These are phyloP conservation scores for Periophthalmus magnuspinnatus DNA, from an alignment of 2,797 vertebrate species.

Conservation along the genomic window DNA sequence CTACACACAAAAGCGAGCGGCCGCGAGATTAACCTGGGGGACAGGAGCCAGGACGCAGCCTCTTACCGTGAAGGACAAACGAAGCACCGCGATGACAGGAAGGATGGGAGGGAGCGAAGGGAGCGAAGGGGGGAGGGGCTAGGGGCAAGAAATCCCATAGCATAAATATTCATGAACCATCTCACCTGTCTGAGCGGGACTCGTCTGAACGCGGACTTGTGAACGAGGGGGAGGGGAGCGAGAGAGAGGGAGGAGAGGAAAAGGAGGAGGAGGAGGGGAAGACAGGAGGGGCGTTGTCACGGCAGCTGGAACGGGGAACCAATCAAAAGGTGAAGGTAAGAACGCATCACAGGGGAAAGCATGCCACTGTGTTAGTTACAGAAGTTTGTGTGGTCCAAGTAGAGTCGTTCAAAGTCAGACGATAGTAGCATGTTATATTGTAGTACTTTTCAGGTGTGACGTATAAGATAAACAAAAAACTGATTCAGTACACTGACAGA, in stretches of 20 bases:
- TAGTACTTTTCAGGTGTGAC: not conserved
- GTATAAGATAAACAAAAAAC: too few relatives aligned
- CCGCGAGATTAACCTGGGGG: slow-evolving; percentile 75
- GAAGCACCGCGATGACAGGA: slow-evolving; percentile 56
- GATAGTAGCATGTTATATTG: too few relatives aligned
- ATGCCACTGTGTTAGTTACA: not conserved
- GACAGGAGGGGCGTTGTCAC: slow-evolving; percentile 65
- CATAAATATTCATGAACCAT: slow-evolving; percentile 80
- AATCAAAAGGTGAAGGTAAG: slow-evolving; percentile 49
- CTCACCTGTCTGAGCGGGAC: slow-evolving; percentile 78
- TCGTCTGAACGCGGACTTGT: slow-evolving; percentile 70
- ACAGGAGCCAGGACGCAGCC: slow-evolving; percentile 74
- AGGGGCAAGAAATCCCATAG: slow-evolving; percentile 73
- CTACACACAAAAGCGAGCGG: slow-evolving; percentile 38
- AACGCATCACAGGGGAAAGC: not conserved
- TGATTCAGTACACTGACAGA: too few relatives aligned
- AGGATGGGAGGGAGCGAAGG: slow-evolving; percentile 60
- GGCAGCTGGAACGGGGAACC: slow-evolving; percentile 60
- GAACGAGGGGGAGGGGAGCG: slow-evolving; percentile 43
- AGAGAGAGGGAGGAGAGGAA: slow-evolving; percentile 33
- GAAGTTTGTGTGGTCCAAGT: not conserved
- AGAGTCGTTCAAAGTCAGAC: not conserved
- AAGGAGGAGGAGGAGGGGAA: slow-evolving; percentile 49
- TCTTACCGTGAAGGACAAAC: slow-evolving; percentile 79
- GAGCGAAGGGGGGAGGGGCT: slow-evolving; percentile 69